A percentile compares a stretch with the other conserved stretches of the same genome.
phyloP scores from a whole-genome alignment of 2,797 vertebrate species.

The Pogoniulus pusillus region DNA sequence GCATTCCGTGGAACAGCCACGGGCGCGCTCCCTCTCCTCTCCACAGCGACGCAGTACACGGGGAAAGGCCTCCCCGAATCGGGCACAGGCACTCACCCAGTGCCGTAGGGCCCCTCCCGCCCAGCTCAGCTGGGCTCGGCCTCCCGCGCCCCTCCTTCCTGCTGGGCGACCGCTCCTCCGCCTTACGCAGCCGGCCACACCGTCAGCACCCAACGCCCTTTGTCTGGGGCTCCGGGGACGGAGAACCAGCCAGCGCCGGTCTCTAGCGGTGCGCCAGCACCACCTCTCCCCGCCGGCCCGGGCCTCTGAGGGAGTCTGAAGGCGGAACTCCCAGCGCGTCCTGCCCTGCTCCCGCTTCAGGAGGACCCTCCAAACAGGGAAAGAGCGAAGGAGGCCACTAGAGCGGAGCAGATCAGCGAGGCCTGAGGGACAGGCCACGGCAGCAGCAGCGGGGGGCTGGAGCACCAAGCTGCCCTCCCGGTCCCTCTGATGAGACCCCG shows the following conservation, averaged over 20 bases:
- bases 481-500: neutral
- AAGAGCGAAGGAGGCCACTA: neutral
- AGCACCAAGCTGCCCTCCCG: neutral
- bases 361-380: neutral
- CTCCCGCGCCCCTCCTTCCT: neutral
- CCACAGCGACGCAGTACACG: accelerated
- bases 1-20: neutral
- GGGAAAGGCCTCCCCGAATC: neutral
- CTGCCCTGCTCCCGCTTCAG: neutral
- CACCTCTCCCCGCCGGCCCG: neutral
- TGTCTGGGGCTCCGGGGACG: neutral
- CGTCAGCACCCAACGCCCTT: neutral
- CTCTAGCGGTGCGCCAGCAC: neutral
- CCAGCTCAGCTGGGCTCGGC: neutral
- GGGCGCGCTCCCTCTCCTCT: neutral
- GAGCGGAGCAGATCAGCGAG: neutral
- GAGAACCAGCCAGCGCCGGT: neutral
- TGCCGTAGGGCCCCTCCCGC: neutral
- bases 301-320: neutral
- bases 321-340: neutral
- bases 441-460: neutral
- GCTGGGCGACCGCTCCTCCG: neutral
- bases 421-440: neutral
- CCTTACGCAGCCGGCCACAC: neutral
- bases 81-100: neutral